Percentiles rank a stretch among this genome's conserved stretches.
These are phyloP conservation scores for Phrynosoma platyrhinos DNA, from an alignment of 2,113 vertebrate species.

Conservation along the genomic window DNA sequence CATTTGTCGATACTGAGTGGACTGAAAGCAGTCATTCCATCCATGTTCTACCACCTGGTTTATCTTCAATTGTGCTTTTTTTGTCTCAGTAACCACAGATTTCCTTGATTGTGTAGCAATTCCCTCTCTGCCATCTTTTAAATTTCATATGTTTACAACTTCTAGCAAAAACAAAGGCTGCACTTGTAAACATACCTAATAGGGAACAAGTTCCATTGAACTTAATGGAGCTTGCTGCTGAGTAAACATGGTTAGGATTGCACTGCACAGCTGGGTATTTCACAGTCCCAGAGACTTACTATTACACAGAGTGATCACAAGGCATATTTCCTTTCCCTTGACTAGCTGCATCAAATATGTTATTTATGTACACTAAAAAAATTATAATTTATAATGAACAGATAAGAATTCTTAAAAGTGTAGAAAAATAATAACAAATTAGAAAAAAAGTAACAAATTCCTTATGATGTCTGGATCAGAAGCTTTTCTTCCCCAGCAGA, in stretches of 20 bases:
- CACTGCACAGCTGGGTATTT: not conserved
- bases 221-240: not conserved
- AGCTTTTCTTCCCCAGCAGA: not conserved
- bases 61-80: not conserved
- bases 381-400: not conserved
- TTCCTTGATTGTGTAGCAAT: not conserved
- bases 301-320: not conserved
- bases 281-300: not conserved
- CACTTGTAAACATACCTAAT: not conserved
- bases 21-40: not conserved
- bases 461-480: not conserved
- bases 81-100: not conserved
- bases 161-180: not conserved
- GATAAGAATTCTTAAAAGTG: not conserved
- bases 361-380: not conserved
- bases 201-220: not conserved
- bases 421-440: not conserved
- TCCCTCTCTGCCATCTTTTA: not conserved
- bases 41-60: no score
- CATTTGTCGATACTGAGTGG: not conserved
- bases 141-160: not conserved
- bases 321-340: not conserved
- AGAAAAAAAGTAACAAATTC: not conserved
- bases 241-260: not conserved
- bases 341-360: not conserved